Base-by-base conservation (phyloP, 2,888 invertebrate species). In the Hipparchia semele region DNA sequence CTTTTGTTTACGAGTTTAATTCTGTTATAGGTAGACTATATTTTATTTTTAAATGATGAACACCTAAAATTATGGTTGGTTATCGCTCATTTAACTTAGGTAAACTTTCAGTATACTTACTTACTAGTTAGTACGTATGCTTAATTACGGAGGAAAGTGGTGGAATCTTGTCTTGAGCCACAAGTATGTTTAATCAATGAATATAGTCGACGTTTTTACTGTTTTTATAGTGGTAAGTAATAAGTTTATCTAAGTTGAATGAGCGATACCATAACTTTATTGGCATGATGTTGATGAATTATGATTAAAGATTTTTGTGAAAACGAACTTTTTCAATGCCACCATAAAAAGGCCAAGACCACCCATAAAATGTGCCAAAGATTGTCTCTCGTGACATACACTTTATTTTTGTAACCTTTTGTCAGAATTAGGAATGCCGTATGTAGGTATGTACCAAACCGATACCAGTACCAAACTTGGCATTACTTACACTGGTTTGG, bases 301-400 rank as follows among this genome's bases (percentile, higher is more conserved):
- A n/a, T 54, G 6, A 6, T 56, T 56, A 23, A 33, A 13, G 10
- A 49, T 49, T 49, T 46, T 62, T 61, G 45, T 62, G 61, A 46
- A n/a, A 46, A 62, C 65, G 66, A 75, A 74, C 76, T 79, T 76
- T 75, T 79, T 79, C 78, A 79, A 73, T 76, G 70, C 75, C 68
- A 76, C 72, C 73, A 77, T 77, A 78, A 78, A 78, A 76, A 72
- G 73, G 72, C 72, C 73, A 71, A 74, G 77, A 78, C 79, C 79
- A 79, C 79, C 78, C 79, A 78, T 73, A 74, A 74, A 77, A 78
- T 73, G 74, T 77, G 77, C 71, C 71, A 76, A 76, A 79, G 73
- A 75, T 70, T 74, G 73, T 75, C 71, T 72, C 70, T 71, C 73
- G 70, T 76, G 79, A 77, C 77, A 75, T 71, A 68, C 70, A 76